Conservation (phyloP, 2,113 vertebrate species). For the Tragulus kanchil region DNA sequence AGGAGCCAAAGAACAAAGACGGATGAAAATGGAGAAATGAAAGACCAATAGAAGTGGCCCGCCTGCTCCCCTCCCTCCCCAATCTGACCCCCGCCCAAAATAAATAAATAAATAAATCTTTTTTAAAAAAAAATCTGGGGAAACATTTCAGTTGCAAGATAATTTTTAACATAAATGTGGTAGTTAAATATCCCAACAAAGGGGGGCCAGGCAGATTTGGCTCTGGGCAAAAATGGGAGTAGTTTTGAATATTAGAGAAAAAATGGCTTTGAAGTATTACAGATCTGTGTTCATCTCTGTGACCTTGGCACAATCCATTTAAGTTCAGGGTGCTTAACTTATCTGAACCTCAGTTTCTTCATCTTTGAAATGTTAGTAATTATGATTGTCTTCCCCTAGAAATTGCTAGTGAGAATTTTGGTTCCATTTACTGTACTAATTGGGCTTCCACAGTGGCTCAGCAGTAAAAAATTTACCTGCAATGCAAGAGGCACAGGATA, state of each 20-base stretch:
- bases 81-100: too few species aligned
- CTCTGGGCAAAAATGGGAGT: not conserved
- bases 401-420: not conserved
- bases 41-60: too few species aligned
- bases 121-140: not conserved
- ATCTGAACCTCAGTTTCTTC: slow-evolving; percentile 7
- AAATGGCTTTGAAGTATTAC: not conserved
- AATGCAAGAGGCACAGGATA: not conserved
- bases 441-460: not conserved
- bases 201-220: not conserved
- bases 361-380: not conserved
- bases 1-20: too few species aligned
- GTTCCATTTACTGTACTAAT: not conserved
- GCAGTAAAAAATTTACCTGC: not conserved
- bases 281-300: not conserved
- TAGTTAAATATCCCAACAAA: not conserved
- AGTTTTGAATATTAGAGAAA: not conserved
- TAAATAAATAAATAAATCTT: too few species aligned
- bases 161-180: not conserved
- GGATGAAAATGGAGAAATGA: too few species aligned
- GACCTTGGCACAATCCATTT: not conserved
- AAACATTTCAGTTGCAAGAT: not conserved
- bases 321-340: not conserved
- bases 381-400: not conserved
- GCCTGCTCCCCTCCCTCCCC: too few species aligned